Evolutionary conservation across 2,113 vertebrate species (phyloP).

Genomic region (Crotalus helleri): DNA sequence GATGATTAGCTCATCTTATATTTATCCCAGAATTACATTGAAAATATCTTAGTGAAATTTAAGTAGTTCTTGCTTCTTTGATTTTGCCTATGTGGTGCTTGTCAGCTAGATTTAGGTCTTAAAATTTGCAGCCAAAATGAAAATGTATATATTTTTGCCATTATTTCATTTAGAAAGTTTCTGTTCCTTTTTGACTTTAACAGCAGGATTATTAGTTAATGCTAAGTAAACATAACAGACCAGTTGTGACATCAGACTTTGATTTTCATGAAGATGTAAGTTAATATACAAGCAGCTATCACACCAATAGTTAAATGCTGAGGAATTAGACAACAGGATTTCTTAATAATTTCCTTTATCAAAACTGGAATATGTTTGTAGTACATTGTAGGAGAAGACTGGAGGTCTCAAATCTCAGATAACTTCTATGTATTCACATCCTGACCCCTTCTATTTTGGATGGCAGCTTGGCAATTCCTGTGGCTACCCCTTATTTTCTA

Average conservation of each 20-base stretch:
- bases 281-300: neutral
- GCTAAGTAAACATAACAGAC: neutral
- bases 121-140: neutral
- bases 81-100: neutral
- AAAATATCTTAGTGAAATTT: neutral
- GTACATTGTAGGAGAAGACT: neutral
- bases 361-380: neutral
- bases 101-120: neutral
- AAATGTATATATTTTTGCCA: neutral
- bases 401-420: neutral
- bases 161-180: neutral
- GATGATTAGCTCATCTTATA: neutral
- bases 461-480: neutral
- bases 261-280: neutral
- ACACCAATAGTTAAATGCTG: neutral
- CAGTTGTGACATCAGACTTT: neutral
- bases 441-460: neutral
- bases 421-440: neutral
- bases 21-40: neutral
- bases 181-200: neutral
- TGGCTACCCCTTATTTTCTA: neutral
- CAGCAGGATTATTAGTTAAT: neutral
- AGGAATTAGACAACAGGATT: neutral
- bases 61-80: neutral
- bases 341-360: neutral